phyloP scores from a whole-genome alignment of 2,113 vertebrate species.

The Arizona elegans region DNA sequence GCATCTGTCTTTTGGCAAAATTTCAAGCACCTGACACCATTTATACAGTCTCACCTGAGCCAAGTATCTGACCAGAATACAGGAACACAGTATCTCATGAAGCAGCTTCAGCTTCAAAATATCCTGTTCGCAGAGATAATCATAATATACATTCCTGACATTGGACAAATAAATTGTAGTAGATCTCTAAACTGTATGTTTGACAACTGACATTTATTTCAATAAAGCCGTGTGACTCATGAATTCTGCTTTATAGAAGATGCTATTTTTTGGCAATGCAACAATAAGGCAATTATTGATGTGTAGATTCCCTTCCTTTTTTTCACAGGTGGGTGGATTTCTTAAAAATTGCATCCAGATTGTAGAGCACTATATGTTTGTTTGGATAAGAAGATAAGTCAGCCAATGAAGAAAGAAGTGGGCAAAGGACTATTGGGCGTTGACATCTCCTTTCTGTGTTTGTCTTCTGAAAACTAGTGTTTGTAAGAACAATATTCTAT shows the following conservation, averaged over 20 bases:
- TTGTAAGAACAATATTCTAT: not conserved
- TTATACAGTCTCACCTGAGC: not conserved
- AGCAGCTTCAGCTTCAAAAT: constrained; percentile 59
- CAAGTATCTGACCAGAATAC: constrained; percentile 18
- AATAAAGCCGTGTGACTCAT: constrained; percentile 56
- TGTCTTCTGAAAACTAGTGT: not conserved
- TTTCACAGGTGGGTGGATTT: constrained; percentile 25
- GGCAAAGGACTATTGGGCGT: not conserved
- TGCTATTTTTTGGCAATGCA: constrained; percentile 59
- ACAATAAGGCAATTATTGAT: constrained; percentile 44
- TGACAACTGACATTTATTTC: constrained; percentile 67
- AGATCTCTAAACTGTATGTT: constrained; percentile 48
- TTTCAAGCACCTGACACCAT: constrained; percentile 56
- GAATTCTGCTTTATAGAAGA: constrained; percentile 42
- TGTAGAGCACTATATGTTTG: not conserved
- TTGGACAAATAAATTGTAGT: not conserved
- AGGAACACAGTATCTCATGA: constrained; percentile 55
- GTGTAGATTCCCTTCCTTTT: constrained; percentile 41
- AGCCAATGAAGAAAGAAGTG: not conserved
- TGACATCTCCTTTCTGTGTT: not conserved
- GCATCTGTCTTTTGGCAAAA: constrained; percentile 59
- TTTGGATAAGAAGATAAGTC: not conserved
- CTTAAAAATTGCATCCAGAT: constrained; percentile 10
- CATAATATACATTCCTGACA: not conserved
- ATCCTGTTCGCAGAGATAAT: constrained; percentile 41